Evolutionary conservation across 2,113 vertebrate genomes (phyloP), one percentile per base, ranked within the genome.

Genomic region (Anolis sagrei): DNA sequence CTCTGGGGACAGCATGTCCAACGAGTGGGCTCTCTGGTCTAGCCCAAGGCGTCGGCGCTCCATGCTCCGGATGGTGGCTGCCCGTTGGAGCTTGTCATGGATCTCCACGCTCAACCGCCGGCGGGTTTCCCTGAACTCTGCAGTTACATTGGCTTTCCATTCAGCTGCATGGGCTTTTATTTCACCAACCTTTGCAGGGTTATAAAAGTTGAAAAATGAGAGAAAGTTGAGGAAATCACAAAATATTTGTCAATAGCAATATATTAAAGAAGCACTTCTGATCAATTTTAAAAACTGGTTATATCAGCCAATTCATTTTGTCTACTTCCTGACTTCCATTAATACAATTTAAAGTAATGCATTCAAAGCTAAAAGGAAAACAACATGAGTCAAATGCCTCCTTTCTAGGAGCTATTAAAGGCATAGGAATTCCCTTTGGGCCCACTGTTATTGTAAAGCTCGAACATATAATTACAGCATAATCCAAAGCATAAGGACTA

Each of bases 51-150:
- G 97, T 70, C 98, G 91, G 72, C 98, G 98, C 92, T 99, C 98
- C 98, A 99, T 99, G 97, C 97, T 99, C 79, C 99, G 97, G 90
- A 99, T 98, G 91, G 98, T 99, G 89, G 98, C 98, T 0, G 99
- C 98, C 48, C 98, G 96, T 89, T 99, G 98, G 11, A 99, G 97
- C 87, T 99, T 99, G 95, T 99, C 99, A 0, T 99, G 99, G 93
- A 99, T 97, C 95, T 99, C 99, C 4, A 98, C 98, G 0, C 98
- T 99, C 61, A 99, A 96, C 14, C 99, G 96, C 13, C 99, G 93
- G 29, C 98, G 95, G 0, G 98, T 99, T 95, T 99, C 98, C 73
- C 98, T 96, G 90, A 99, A 98, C 95, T 99, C 98, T 0, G 99
- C 98, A 0, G 98, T 98, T 58, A 99, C 97, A 0, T 99, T 99